phyloP scores from a whole-genome alignment of 2,888 invertebrate genomes.

The Flexamia atlantica region DNA sequence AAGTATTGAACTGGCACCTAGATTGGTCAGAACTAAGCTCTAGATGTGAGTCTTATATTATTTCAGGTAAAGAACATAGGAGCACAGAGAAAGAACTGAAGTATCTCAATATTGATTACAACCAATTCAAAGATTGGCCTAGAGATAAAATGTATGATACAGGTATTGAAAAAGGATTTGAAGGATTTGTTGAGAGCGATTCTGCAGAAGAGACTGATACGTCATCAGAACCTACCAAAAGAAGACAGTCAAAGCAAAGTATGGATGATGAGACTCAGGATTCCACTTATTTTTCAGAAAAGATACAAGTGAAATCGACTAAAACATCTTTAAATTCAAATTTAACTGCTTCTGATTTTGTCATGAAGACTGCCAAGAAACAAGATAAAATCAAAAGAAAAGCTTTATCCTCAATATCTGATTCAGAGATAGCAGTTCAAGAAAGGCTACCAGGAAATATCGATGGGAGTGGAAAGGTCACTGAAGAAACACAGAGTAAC shows the following conservation, averaged over 20 bases:
- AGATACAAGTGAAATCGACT: neutral
- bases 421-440: constrained; percentile 50
- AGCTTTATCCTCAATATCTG: constrained; percentile 20
- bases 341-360: constrained; percentile 29
- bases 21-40: constrained; percentile 75
- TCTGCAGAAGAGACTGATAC: constrained; percentile 47
- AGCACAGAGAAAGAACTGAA: constrained; percentile 82
- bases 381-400: constrained; percentile 12
- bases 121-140: constrained; percentile 82
- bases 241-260: constrained; percentile 32
- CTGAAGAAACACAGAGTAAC: constrained; percentile 14
- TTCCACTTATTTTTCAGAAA: neutral
- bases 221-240: constrained; percentile 22
- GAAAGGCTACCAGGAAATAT: constrained; percentile 33
- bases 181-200: constrained; percentile 68
- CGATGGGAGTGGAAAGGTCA: constrained; percentile 17
- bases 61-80: constrained; percentile 75
- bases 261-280: constrained; percentile 18
- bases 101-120: constrained; percentile 85
- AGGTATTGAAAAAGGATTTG: constrained; percentile 82
- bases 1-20: constrained; percentile 84
- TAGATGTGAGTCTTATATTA: constrained; percentile 78
- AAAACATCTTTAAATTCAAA: constrained; percentile 1
- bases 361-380: constrained; percentile 6
- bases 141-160: constrained; percentile 77